A percentile compares a stretch with the other conserved stretches of the same genome.
Conservation (phyloP, 2,113 vertebrate species). For the Varanus salvator region DNA sequence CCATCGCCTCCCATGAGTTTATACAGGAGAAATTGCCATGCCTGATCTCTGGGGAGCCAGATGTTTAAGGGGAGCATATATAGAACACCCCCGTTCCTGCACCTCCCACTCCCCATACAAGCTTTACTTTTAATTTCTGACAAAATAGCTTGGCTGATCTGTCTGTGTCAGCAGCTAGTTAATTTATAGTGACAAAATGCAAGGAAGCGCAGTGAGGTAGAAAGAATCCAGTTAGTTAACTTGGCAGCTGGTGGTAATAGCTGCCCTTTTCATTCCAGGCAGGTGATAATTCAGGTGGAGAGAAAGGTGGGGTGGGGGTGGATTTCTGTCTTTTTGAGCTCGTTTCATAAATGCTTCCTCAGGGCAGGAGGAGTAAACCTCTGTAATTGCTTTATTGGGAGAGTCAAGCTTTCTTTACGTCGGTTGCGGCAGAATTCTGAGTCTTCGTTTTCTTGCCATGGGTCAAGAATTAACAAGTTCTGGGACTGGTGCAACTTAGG, state of each 20-base stretch:
- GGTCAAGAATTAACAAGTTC: neutral
- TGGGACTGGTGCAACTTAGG: neutral
- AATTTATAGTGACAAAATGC: conserved; percentile 10
- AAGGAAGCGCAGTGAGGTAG: conserved; percentile 18
- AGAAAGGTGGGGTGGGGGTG: neutral
- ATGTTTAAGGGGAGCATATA: neutral
- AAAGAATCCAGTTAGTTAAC: conserved; percentile 39
- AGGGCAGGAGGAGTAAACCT: neutral
- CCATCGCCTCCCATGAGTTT: neutral
- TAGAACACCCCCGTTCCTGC: neutral
- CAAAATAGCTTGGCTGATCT: conserved; percentile 36
- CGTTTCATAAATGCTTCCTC: neutral
- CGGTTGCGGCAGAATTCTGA: neutral
- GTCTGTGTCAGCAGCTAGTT: conserved; percentile 43
- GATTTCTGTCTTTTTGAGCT: neutral
- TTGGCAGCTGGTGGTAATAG: conserved; percentile 13
- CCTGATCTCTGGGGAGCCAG: neutral
- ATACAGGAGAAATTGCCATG: neutral
- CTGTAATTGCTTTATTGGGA: neutral
- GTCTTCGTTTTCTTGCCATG: neutral
- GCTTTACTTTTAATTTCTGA: neutral
- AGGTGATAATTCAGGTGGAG: conserved; percentile 13
- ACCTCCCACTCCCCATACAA: neutral
- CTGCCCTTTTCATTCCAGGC: neutral
- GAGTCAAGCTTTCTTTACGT: neutral